phyloP scores from a whole-genome alignment of 2,113 vertebrate species.

The Rattus rattus region DNA sequence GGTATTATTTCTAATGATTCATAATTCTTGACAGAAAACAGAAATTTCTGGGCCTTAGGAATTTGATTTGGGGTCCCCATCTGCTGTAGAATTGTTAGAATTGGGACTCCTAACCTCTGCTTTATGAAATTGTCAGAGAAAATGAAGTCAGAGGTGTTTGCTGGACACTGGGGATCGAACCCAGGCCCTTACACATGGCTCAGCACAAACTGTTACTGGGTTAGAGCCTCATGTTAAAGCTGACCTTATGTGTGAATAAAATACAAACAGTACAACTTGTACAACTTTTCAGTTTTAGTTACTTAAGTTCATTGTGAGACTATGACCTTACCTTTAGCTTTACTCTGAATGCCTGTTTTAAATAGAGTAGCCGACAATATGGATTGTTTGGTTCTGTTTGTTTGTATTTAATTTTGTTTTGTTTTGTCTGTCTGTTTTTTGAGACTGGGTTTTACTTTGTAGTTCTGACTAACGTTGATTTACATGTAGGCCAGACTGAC shows the following conservation, averaged over 20 bases:
- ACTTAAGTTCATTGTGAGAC: slow-evolving; percentile 26
- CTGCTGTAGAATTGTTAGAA: not conserved
- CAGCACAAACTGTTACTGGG: not conserved
- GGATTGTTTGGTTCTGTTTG: not conserved
- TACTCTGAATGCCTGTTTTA: slow-evolving; percentile 37
- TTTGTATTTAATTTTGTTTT: too few relatives aligned
- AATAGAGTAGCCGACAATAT: not conserved
- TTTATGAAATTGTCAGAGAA: not conserved
- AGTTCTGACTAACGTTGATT: not conserved
- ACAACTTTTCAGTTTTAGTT: slow-evolving; percentile 36
- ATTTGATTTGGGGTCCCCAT: not conserved
- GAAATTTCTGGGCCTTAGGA: not conserved
- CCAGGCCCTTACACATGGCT: not conserved
- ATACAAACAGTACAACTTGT: not conserved
- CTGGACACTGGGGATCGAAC: not conserved
- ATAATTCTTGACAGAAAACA: not conserved
- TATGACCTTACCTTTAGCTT: slow-evolving; percentile 21
- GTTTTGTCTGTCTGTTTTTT: not conserved
- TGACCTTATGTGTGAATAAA: slow-evolving; percentile 43
- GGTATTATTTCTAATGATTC: not conserved
- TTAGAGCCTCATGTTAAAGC: slow-evolving; percentile 7
- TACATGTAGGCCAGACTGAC: not conserved
- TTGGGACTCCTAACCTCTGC: not conserved
- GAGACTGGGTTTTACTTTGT: not conserved
- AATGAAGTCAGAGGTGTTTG: not conserved